Base-by-base conservation (phyloP, 1,140 invertebrate genomes). In the Catajapyx aquilonaris region DNA sequence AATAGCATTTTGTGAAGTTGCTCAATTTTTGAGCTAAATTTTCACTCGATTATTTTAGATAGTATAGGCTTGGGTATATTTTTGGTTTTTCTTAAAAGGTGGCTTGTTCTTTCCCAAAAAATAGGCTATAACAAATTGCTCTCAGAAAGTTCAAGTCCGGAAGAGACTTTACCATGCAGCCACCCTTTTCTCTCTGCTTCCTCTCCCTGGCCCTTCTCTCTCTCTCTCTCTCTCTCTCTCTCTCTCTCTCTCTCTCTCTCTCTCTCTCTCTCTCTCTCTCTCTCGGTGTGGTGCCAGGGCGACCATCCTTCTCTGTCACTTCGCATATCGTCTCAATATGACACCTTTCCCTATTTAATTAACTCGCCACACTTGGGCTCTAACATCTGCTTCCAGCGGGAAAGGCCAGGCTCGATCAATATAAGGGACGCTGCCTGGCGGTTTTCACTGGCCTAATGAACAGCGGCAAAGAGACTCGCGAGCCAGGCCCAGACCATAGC, bases 341-440 rank as follows among this genome's bases (percentile, higher is more conserved):
- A 34, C 33, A 34, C 33, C 33, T 34, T 4, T 19, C 33, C 19
- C 33, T 34, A 34, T 34, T 34, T 34, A 34, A 34, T 34, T 34
- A 34, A 34, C 33, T 34, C 19, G 33, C 33, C 33, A 34, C 33
- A 4, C 33, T 4, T 34, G 33, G 33, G 20, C n/a, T 34, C 19
- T 34, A 34, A 34, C 33, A 34, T 34, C 33, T 34, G 33, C 23
- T 28, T 7, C 23, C 13, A 28, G 13, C 7, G 23, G 13, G 23
- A 28, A 7, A 9, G 23, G 23, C 13, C 7, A 28, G 13, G 13
- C 7, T 7, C 23, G 23, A 28, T 28, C 23, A 28, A 28, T 28
- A 28, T 9, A 28, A 28, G 23, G 23, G 23, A 28, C 23, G 23
- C 23, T 9, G 23, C 23, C 23, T 28, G 13, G 23, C 13, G 23